A percentile compares a stretch with the other conserved stretches of the same genome.
Conservation (phyloP, 2,113 vertebrate species). For the Morone chrysops region DNA sequence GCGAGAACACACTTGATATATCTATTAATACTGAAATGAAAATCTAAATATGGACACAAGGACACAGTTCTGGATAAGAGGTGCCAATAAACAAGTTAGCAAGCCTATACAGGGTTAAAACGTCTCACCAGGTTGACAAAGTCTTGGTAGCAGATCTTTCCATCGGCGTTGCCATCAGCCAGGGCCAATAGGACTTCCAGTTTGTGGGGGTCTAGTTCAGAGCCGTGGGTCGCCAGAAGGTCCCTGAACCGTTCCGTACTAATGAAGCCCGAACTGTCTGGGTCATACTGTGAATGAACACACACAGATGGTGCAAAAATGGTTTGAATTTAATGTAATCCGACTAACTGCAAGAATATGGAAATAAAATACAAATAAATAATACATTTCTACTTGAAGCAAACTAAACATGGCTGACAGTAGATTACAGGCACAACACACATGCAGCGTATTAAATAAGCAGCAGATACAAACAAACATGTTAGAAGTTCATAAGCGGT, state of each 20-base stretch:
- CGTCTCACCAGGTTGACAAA: constrained; percentile 96
- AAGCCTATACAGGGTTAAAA: constrained; percentile 12
- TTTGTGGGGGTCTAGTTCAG: constrained; percentile 95
- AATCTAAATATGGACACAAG: background rate
- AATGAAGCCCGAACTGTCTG: constrained; percentile 94
- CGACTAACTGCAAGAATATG: background rate
- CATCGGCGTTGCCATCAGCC: constrained; percentile 92
- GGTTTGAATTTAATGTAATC: background rate
- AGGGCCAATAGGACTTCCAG: constrained; percentile 95
- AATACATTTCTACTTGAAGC: background rate
- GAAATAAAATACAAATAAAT: background rate
- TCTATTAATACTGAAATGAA: background rate
- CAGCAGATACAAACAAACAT: constrained; percentile 21
- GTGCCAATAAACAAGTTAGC: background rate
- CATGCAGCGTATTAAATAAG: background rate
- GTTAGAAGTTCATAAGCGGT: constrained; percentile 4
- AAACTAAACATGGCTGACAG: background rate
- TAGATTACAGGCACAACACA: constrained; percentile 3
- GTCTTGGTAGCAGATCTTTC: constrained; percentile 97
- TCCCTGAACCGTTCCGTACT: constrained; percentile 93
- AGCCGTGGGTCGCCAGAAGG: constrained; percentile 91
- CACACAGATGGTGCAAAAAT: constrained; percentile 36
- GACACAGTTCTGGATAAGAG: background rate
- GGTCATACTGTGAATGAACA: constrained; percentile 88
- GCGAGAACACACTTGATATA: background rate